phyloP scores from a whole-genome alignment of 2,888 invertebrate species.

The Eupithecia exiguata region DNA sequence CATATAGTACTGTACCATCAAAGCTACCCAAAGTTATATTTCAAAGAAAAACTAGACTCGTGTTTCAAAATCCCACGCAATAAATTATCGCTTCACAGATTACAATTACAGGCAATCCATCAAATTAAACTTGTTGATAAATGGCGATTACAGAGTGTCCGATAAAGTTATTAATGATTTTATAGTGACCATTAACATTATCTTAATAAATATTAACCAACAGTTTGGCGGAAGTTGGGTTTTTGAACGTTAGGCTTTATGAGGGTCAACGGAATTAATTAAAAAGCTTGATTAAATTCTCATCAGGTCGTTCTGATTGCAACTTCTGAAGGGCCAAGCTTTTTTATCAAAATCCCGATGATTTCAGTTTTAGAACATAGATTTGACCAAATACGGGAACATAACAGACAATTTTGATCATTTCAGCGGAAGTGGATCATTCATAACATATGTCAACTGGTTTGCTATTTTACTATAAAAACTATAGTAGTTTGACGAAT shows the following conservation, averaged over 20 bases:
- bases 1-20: too few relatives aligned
- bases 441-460: too few relatives aligned
- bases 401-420: too few relatives aligned
- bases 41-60: conserved; percentile 1
- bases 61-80: conserved; percentile 9
- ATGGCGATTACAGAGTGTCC: conserved; percentile 37
- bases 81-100: conserved; percentile 21
- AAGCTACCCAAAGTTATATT: not conserved
- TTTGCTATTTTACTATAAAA: too few relatives aligned
- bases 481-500: too few relatives aligned
- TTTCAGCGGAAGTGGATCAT: too few relatives aligned
- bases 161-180: conserved; percentile 42
- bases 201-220: conserved; percentile 40
- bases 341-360: too few relatives aligned
- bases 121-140: conserved; percentile 30
- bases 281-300: not conserved
- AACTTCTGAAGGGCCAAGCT: too few relatives aligned
- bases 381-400: too few relatives aligned
- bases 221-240: conserved; percentile 44
- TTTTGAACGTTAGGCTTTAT: conserved; percentile 41
- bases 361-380: too few relatives aligned
- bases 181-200: conserved; percentile 46
- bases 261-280: not conserved
- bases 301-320: not conserved
- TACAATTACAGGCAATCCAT: conserved; percentile 25